These are phyloP conservation scores for Planococcus citri DNA, from an alignment of 1,140 invertebrate genomes.

Conservation along the genomic window DNA sequence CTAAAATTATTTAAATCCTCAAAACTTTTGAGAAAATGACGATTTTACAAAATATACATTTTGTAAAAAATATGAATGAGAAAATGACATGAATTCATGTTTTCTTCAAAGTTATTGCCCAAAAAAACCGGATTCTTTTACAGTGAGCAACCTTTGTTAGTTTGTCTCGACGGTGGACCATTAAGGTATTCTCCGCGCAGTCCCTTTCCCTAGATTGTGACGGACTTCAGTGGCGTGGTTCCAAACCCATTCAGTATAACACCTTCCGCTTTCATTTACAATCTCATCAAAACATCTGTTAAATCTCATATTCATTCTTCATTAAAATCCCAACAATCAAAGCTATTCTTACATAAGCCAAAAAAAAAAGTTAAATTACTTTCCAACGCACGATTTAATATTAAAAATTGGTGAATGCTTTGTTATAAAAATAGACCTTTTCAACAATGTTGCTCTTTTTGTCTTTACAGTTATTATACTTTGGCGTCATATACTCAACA, in stretches of 20 bases:
- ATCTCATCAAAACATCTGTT: constrained; percentile 20
- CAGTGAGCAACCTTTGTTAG: no score
- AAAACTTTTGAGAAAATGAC: no score
- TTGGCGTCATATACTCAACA: neutral
- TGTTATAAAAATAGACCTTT: constrained; percentile 1
- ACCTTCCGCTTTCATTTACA: constrained; percentile 12
- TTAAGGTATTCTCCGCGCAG: no score
- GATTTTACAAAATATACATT: no score
- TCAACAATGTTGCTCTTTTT: neutral
- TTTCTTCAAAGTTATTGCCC: no score
- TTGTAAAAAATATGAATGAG: no score
- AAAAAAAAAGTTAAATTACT: constrained; percentile 5
- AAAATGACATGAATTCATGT: no score
- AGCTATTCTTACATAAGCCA: constrained; percentile 5
- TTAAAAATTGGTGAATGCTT: constrained; percentile 14
- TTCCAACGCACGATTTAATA: neutral
- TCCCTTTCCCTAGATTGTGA: no score
- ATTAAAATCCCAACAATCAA: constrained; percentile 5
- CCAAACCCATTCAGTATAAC: constrained; percentile 4
- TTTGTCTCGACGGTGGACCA: no score
- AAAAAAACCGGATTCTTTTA: no score
- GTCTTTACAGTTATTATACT: neutral
- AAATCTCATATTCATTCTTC: constrained; percentile 16
- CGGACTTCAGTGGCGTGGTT: constrained; percentile 15
- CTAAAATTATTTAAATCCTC: no score